Base-by-base conservation (phyloP, 2,113 vertebrate species). In the Leuciscus idus region DNA sequence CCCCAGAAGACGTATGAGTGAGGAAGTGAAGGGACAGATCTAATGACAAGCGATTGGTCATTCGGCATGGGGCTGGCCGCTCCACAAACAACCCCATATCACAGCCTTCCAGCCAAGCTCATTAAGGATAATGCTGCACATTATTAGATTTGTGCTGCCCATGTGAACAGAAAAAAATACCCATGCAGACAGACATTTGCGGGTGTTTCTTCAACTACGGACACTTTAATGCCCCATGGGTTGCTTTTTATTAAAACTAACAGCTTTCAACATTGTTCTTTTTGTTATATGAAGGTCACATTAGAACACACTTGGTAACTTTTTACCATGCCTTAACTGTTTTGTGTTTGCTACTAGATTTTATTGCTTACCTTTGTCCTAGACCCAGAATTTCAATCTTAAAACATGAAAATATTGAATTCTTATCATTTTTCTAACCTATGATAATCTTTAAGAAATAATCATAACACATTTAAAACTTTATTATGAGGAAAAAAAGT, bases 21-120 rank as follows among this genome's bases (percentile, higher is more conserved):
- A 90, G 94, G 93, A 89, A 94, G 59, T 10, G 68, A 89, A 93
- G 93, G 93, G 92, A 95, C 92, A 94, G 88, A 52, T 86, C 85
- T 95, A 94, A 95, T 93, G 95, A 94, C 87, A 93, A 85, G 88
- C 91, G 93, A 95, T 94, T 93, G 93, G 91, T 95, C 94, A 94
- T 93, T 93, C 90, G 70, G 91, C 94, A 93, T 83, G 48, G 83
- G 92, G 92, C 19, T 59, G 91, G 92, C 88, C 50, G 57, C 39
- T 79, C 33, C 66, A 68, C 70, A 81, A 84, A 85, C 61, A 43
- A 74, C 89, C 88, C 30, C 72, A 43, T 61, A 70, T 83, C 73
- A 43, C 46, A 50, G 78, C 80, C 85, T 76, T 72, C 62, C 46
- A 85, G 82, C 57, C 91, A 90, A 93, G 94, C 92, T 94, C 94